Evolutionary conservation across 2,113 vertebrate genomes (phyloP).

Genomic region (Xenopus tropicalis): DNA sequence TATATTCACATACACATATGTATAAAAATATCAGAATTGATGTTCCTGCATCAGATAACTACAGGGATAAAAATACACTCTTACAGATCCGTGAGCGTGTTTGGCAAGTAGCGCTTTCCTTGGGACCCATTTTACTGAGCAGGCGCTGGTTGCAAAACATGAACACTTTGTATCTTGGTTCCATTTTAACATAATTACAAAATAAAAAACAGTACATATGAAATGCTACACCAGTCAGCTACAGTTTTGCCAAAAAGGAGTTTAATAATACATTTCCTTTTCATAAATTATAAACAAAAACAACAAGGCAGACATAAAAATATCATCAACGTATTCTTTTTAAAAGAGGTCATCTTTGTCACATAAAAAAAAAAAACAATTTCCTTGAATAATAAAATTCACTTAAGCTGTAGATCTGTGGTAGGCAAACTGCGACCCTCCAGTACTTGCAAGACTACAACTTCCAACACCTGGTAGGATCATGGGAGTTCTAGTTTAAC

Average conservation of each 20-base stretch:
- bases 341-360: background rate
- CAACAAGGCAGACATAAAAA: background rate
- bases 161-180: background rate
- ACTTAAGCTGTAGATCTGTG: background rate
- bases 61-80: conserved; percentile 29
- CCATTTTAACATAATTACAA: background rate
- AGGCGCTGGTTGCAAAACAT: background rate
- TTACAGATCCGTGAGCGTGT: background rate
- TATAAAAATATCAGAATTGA: conserved; percentile 41
- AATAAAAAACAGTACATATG: conserved; percentile 30
- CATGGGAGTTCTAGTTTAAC: too few relatives aligned
- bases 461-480: too few relatives aligned
- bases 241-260: conserved; percentile 14
- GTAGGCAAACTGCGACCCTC: background rate
- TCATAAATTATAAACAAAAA: conserved; percentile 29
- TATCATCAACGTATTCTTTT: conserved; percentile 7
- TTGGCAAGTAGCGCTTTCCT: background rate
- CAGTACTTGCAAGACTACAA: background rate
- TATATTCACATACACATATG: conserved; percentile 34
- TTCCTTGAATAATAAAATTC: background rate
- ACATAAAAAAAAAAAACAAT: background rate
- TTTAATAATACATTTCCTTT: background rate
- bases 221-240: conserved; percentile 37
- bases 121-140: background rate
- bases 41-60: conserved; percentile 42